These are phyloP conservation scores for Dipodomys merriami DNA, from an alignment of 2,113 vertebrate species.

Conservation along the genomic window DNA sequence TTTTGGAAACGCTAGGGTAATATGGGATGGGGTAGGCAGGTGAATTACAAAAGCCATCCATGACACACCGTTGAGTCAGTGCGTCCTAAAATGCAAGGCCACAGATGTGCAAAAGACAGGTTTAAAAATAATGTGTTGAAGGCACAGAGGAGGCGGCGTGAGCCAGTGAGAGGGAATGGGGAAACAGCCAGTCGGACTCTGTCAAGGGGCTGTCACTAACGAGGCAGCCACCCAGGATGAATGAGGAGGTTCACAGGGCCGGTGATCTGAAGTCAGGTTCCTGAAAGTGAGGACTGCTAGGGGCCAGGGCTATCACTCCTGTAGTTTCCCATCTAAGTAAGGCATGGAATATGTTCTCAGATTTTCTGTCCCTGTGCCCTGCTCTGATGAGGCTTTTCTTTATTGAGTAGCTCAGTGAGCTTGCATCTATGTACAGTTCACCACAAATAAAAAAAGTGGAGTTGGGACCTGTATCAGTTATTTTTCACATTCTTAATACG, in stretches of 20 bases:
- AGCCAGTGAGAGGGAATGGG: fast-evolving
- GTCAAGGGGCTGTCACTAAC: fast-evolving
- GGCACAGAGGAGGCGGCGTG: background rate
- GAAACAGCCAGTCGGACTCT: fast-evolving
- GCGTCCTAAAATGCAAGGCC: background rate
- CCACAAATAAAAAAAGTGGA: background rate
- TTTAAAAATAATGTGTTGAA: background rate
- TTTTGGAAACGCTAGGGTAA: background rate
- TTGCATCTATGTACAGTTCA: fast-evolving
- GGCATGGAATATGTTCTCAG: background rate
- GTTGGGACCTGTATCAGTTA: background rate
- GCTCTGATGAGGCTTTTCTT: too few species aligned
- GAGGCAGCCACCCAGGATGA: fast-evolving
- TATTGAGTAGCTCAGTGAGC: fast-evolving
- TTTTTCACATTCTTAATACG: background rate
- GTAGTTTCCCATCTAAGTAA: background rate
- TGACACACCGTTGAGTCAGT: background rate
- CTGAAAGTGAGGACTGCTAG: fast-evolving
- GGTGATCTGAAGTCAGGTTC: too few species aligned
- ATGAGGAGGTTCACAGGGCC: background rate
- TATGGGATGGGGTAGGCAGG: background rate
- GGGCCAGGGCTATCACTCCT: background rate
- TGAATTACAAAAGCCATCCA: background rate
- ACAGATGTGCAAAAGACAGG: background rate
- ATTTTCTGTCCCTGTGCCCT: background rate